Base-by-base conservation (phyloP, 2,113 vertebrate genomes). In the Clarias batrachus region DNA sequence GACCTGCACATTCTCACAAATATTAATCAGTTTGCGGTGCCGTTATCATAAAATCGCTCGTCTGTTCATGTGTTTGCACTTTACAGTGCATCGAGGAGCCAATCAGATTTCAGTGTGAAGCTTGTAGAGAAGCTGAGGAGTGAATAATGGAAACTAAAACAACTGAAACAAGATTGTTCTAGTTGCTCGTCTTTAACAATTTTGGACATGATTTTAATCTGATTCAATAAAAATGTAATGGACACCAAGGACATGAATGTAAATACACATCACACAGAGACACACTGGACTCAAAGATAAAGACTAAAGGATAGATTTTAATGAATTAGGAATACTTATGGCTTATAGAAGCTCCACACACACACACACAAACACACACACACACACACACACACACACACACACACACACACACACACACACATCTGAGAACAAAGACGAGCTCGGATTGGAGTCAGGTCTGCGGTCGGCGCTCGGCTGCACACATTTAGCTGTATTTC, bases 401-500 rank as follows among this genome's bases (percentile, higher is more conserved):
- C 52, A 73, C 74, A 77, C 41, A 54, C 74, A 78, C 59, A 82
- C 12, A 52, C 37, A 65, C 60, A 65, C 4, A n/a, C 2, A 6
- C 6, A 11, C 9, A 3, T 19, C 30, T 85, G 81, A 33, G 30
- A 68, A 19, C 66, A 70, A 68, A 81, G 79, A 1, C 66, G 60
- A n/a, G 79, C 56, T 30, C 25, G 17, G 8, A 54, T 33, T 48
- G 66, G 52, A 71, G 52, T 37, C 70, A n/a, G 82, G 9, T 41
- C 82, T 83, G 66, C n/a, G 74, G 84, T 57, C 13, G 48, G 25
- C 59, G 11, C 59, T 21, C n/a, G n/a, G 73, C 56, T 88, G 74
- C 57, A 33, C 78, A 82, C 71, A 81, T 82, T 30, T 82, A 84
- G 68, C 54, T 48, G 80, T 87, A 62, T 89, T 84, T 89, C 27